Evolutionary conservation across 2,888 invertebrate species (phyloP).

Genomic region (Hypercompe scribonia): DNA sequence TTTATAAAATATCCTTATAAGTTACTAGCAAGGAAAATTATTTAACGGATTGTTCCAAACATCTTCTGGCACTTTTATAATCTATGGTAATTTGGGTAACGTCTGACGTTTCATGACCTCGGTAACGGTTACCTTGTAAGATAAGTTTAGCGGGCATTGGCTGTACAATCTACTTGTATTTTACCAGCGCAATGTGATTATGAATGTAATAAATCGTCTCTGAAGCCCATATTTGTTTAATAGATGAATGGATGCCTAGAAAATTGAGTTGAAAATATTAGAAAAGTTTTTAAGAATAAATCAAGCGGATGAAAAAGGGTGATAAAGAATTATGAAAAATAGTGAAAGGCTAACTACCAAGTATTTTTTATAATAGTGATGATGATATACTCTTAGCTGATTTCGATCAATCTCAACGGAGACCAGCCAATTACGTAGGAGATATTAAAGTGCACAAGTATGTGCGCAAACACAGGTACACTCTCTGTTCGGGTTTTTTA

Average conservation of each 20-base stretch:
- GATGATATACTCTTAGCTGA: no score
- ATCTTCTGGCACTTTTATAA: conserved; percentile 27
- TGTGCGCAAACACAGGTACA: no score
- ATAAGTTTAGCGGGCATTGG: conserved; percentile 55
- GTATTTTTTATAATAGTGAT: no score
- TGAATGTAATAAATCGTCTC: conserved; percentile 51
- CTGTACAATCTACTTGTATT: conserved; percentile 52
- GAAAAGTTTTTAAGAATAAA: no score
- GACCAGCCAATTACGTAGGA: no score
- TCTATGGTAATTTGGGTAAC: conserved; percentile 47
- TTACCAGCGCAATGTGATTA: conserved; percentile 50
- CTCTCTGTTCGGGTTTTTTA: no score
- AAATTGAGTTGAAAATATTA: conserved; percentile 11
- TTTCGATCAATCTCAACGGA: no score
- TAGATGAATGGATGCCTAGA: conserved; percentile 40
- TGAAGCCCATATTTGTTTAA: conserved; percentile 47
- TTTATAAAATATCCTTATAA: neutral
- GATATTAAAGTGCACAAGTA: no score
- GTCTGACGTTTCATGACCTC: conserved; percentile 47
- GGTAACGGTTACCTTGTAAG: conserved; percentile 40
- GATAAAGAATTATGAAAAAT: no score
- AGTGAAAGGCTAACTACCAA: no score
- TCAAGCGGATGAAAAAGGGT: no score
- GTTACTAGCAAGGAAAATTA: conserved; percentile 15
- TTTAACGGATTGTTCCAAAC: conserved; percentile 36